These are phyloP conservation scores for Pogona vitticeps DNA, from an alignment of 2,113 vertebrate genomes.

Conservation along the genomic window DNA sequence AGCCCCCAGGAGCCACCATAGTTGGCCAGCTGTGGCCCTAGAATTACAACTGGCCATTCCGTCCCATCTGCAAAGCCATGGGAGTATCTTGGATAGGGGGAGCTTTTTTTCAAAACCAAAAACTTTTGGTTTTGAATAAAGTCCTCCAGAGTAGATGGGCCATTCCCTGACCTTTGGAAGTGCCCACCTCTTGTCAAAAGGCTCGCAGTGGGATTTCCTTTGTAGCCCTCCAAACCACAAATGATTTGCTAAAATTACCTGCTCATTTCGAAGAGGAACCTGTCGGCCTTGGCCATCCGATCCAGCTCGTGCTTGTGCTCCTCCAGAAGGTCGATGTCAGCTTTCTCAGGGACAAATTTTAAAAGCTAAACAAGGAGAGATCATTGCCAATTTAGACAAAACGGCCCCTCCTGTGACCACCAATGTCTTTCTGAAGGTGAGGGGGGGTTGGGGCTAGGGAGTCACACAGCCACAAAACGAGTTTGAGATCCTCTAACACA, in stretches of 20 bases:
- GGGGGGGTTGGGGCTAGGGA: neutral
- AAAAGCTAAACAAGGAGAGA: conserved; percentile 80
- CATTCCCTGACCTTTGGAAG: no score
- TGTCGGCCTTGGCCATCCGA: conserved; percentile 96
- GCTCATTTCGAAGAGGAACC: conserved; percentile 99
- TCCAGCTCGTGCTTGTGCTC: conserved; percentile 97
- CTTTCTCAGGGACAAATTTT: conserved; percentile 97
- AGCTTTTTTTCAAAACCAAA: no score
- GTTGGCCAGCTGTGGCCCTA: no score
- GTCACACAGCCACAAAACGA: neutral
- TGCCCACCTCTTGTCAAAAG: no score
- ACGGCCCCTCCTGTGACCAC: neutral
- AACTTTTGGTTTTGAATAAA: no score
- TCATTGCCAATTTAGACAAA: neutral
- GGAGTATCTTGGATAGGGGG: no score
- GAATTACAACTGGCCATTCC: no score
- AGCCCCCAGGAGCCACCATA: no score
- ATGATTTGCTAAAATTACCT: conserved; percentile 74
- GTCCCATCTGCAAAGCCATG: no score
- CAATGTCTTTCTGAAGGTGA: neutral
- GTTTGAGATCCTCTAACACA: neutral
- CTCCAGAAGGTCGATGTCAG: conserved; percentile 93
- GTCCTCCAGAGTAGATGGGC: no score
- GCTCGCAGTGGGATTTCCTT: neutral
- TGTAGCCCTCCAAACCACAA: no score